Conservation (phyloP, 2,113 vertebrate species). For the Anoura caudifer region DNA sequence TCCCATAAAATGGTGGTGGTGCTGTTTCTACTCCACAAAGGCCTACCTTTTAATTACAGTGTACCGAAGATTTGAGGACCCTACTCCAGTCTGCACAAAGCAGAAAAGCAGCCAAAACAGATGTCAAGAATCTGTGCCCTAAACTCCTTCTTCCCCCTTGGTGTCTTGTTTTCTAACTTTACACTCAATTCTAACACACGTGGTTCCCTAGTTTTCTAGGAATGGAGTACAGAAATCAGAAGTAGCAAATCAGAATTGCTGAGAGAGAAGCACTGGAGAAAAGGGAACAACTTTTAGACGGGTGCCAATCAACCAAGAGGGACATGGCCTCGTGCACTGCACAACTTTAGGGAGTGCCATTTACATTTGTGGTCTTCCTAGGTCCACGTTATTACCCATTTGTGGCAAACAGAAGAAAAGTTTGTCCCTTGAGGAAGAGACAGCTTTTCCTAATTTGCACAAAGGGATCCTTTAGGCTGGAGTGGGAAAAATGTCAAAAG, state of each 20-base stretch:
- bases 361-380: neutral
- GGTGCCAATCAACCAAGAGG: neutral
- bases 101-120: neutral
- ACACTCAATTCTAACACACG: neutral
- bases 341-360: neutral
- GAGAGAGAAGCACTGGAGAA: neutral
- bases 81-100: neutral
- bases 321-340: neutral
- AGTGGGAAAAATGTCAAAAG: neutral
- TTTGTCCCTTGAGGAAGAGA: neutral
- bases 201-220: neutral
- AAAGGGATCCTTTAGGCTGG: neutral
- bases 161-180: neutral
- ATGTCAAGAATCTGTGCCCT: neutral
- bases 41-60: neutral
- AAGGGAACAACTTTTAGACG: neutral
- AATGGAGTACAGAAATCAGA: neutral
- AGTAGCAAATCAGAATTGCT: neutral
- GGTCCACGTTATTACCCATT: neutral
- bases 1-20: neutral
- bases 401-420: neutral
- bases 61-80: neutral
- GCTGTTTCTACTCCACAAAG: neutral
- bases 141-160: neutral
- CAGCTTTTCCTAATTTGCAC: neutral